Percentiles rank a stretch among this genome's conserved stretches.
Evolutionary conservation across 92 coral and sea anemone species (phyloP).

Genomic region (Nematostella vectensis): DNA sequence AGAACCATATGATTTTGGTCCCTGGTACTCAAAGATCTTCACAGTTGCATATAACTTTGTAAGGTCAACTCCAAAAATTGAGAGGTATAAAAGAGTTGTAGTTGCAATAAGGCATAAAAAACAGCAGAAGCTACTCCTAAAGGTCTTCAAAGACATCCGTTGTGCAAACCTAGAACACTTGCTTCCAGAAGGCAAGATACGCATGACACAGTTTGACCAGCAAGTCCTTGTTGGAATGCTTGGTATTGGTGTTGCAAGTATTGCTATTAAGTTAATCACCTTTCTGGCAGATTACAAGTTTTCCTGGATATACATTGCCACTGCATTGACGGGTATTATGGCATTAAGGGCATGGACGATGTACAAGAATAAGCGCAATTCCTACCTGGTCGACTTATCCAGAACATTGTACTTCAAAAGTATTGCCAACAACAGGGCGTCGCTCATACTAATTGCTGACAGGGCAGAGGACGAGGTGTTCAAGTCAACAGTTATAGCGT

Average conservation of each 20-base stretch:
- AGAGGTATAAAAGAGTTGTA: conserved; percentile 78
- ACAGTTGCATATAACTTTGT: conserved; percentile 1
- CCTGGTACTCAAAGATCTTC: background rate
- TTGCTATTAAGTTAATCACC: conserved; percentile 59
- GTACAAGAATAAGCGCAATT: conserved; percentile 70
- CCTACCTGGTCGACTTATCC: conserved; percentile 66
- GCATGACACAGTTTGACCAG: conserved; percentile 70
- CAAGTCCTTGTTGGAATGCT: conserved; percentile 46
- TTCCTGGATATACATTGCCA: conserved; percentile 52
- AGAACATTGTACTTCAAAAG: conserved; percentile 75
- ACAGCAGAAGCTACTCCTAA: conserved; percentile 60
- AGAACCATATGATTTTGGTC: conserved; percentile 37
- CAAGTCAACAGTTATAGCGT: conserved; percentile 61
- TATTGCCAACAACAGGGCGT: conserved; percentile 84
- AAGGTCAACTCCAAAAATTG: conserved; percentile 18
- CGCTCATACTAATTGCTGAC: conserved; percentile 62
- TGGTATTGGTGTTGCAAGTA: conserved; percentile 50
- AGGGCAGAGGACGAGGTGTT: conserved; percentile 80
- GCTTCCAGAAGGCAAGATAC: conserved; percentile 80
- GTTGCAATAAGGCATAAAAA: conserved; percentile 70
- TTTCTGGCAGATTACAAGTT: conserved; percentile 69
- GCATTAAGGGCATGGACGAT: conserved; percentile 71
- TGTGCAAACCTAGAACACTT: conserved; percentile 76
- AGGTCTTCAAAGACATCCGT: conserved; percentile 73
- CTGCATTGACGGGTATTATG: conserved; percentile 46